Evolutionary conservation across 2,113 vertebrate genomes (phyloP), one percentile per base, ranked within the genome.

Genomic region (Rhombomys opimus): DNA sequence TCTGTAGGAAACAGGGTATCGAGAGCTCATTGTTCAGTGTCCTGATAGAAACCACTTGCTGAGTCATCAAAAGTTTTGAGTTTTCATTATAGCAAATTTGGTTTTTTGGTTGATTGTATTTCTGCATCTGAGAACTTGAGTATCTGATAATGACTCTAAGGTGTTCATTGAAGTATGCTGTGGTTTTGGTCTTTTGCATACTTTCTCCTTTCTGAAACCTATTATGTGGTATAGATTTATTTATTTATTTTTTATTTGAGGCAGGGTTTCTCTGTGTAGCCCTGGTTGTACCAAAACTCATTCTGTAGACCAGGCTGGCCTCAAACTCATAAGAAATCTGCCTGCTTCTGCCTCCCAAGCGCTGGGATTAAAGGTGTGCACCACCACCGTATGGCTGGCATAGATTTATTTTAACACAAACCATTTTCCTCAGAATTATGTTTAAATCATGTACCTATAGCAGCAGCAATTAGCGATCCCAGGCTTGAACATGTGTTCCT

Each of bases 61-160:
- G 30, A 95, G 38, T 81, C 50, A 50, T 7, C 22, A 76, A 32
- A 52, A 84, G 50, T 32, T 91, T 86, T 63, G 52, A 23, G 76
- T 84, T 95, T 89, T 91, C 17, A 54, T 89, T 72, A 89, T 91
- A 91, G 30, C 35, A 84, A 20, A 61, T 96, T 93, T 93, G 61
- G 65, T 10, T 88, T 93, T 91, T 91, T 88, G 86, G 23, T 75
- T 89, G 88, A 41, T 61, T 91, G 35, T 86, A 35, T 91, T 93
- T 78, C 50, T 89, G 1, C 70, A 76, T 61, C 95, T 85, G 50
- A 67, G 38, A 77, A 52, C 61, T 84, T 78, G 15, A 25, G 30
- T 85, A 50, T 87, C 61, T 95, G 27, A 86, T 63, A 73, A 52
- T 88, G 87, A 59, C 73, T 81, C 67, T 86, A 4, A 73, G 88